Percentiles rank a stretch among this genome's conserved stretches.
Evolutionary conservation across 2,888 invertebrate genomes (phyloP).

Genomic region (Troides helena): DNA sequence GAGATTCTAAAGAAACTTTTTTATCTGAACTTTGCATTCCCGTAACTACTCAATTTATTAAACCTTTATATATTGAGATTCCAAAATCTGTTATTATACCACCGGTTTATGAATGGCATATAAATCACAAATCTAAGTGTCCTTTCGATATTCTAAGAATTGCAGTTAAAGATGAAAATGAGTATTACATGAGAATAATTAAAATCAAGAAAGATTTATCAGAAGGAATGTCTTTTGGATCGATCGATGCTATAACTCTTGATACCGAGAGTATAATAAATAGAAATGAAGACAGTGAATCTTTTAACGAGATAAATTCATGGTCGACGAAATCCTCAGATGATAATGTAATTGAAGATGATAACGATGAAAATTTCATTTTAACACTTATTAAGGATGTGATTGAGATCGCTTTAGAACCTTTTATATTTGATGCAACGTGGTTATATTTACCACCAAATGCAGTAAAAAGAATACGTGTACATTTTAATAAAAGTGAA

Average conservation of each 20-base stretch:
- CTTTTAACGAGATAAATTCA: conserved; percentile 28
- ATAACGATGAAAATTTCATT: conserved; percentile 37
- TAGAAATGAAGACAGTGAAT: conserved; percentile 40
- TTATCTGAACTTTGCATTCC: conserved; percentile 45
- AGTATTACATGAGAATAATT: conserved; percentile 50
- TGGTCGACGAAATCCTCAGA: conserved; percentile 5
- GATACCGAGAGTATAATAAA: conserved; percentile 45
- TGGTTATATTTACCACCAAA: conserved; percentile 46
- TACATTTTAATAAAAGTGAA: conserved; percentile 57
- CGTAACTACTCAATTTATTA: conserved; percentile 44
- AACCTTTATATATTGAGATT: conserved; percentile 40
- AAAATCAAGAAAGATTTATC: conserved; percentile 46
- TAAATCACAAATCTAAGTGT: conserved; percentile 45
- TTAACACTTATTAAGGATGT: conserved; percentile 44
- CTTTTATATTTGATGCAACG: conserved; percentile 54
- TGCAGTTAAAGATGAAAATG: conserved; percentile 41
- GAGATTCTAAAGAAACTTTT: conserved; percentile 1
- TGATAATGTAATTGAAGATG: not conserved
- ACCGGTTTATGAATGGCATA: conserved; percentile 59
- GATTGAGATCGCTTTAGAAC: conserved; percentile 49
- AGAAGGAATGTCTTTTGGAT: conserved; percentile 37
- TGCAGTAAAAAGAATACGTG: conserved; percentile 43
- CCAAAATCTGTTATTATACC: conserved; percentile 50
- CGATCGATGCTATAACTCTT: conserved; percentile 40
- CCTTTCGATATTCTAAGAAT: conserved; percentile 48